Conservation (phyloP, 2,113 vertebrate genomes). For the Corydoras sp. region DNA sequence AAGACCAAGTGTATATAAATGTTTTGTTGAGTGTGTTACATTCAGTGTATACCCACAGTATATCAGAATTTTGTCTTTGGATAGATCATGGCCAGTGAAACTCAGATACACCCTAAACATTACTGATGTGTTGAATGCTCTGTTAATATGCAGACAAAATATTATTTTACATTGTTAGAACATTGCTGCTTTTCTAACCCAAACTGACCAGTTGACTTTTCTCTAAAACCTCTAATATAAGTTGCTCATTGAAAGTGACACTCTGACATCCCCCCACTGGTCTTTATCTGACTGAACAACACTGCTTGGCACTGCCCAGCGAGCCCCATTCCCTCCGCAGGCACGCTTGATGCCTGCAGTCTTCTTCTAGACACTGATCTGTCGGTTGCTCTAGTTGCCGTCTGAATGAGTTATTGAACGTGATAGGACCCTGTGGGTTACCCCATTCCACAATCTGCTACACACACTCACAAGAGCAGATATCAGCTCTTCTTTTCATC, state of each 20-base stretch:
- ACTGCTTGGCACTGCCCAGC: constrained; percentile 28
- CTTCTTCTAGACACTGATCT: constrained; percentile 55
- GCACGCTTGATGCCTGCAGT: constrained; percentile 28
- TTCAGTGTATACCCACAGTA: too few species aligned
- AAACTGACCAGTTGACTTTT: constrained; percentile 60
- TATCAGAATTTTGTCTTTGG: too few species aligned
- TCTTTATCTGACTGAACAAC: constrained; percentile 67
- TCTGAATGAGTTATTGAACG: constrained; percentile 61
- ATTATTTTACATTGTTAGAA: constrained; percentile 32
- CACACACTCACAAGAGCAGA: constrained; percentile 43
- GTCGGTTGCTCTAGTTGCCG: constrained; percentile 63
- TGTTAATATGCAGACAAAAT: too few species aligned
- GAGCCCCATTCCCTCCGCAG: constrained; percentile 41
- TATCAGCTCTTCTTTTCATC: constrained; percentile 47
- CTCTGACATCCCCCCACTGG: constrained; percentile 56
- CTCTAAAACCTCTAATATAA: constrained; percentile 56
- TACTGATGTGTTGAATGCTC: too few species aligned
- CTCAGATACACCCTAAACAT: too few species aligned
- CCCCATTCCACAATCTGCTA: constrained; percentile 48
- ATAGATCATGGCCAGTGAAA: too few species aligned
- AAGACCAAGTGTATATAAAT: too few species aligned
- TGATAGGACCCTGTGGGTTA: constrained; percentile 43
- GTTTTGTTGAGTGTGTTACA: too few species aligned
- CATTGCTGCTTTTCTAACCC: constrained; percentile 56
- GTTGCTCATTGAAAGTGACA: constrained; percentile 72